Evolutionary conservation across 2,888 invertebrate species (phyloP), one percentile per base, ranked within the genome.

Genomic region (Blera fallax): DNA sequence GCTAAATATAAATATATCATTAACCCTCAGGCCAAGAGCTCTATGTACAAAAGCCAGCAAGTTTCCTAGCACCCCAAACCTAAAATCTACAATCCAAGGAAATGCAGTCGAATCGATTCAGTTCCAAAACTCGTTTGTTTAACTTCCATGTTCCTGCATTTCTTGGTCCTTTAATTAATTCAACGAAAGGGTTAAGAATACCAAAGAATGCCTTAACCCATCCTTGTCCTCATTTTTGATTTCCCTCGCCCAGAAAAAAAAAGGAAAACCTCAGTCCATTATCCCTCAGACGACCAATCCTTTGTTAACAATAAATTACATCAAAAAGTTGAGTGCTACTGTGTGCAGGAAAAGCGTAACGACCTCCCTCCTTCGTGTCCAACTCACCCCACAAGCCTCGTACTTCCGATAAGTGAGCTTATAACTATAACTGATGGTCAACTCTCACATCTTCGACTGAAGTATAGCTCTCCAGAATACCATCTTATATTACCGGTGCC

Each of bases 401-500:
- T 73, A 58, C 84, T 69, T 74, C 50, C 80, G 74, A 76, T 85
- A 85, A 85, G 85, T 80, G 81, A 85, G 85, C 85, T 85, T 85
- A 85, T 85, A 85, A 85, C 85, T 81, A 77, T 81, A 85, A 85
- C 85, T 85, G 62, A 85, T 85, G 85, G 81, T 62, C 85, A 77
- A 77, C 80, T 84, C 79, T 62, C 69, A 79, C 79, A 80, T 84
- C 79, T 74, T 76, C 74, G 74, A 65, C 80, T 70, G 29, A 70
- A 79, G 83, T 74, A 74, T 69, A 58, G 64, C 84, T 72, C 85
- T 85, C 69, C 62, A 72, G 76, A 85, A 76, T 72, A 85, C 70
- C 85, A 81, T 85, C 85, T 85, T 85, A 85, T 85, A 85, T 85
- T 85, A 85, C 85, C 85, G 85, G 85, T 85, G 85, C 85, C 85